A percentile compares a stretch with the other conserved stretches of the same genome.
phyloP scores from a whole-genome alignment of 2,113 vertebrate species.

The Lichenostomus cassidix region DNA sequence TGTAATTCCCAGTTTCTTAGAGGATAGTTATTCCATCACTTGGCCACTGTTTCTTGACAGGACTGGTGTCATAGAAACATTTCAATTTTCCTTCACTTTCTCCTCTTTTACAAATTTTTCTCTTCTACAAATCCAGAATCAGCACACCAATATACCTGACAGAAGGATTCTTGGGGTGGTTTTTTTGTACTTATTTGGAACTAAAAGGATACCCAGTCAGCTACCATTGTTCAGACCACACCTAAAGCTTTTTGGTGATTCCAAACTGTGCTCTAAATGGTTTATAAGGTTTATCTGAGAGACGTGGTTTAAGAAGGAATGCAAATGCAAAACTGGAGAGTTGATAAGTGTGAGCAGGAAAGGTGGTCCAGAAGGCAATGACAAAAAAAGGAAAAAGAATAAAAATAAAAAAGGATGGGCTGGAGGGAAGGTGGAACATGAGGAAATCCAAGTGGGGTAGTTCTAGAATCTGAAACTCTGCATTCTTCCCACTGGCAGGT shows the following conservation, averaged over 20 bases:
- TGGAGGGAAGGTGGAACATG: neutral
- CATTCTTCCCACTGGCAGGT: neutral
- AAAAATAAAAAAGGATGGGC: neutral
- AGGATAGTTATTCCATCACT: neutral
- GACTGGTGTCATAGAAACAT: neutral
- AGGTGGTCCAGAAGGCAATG: neutral
- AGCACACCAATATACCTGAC: neutral
- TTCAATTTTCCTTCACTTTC: neutral
- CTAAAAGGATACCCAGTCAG: neutral
- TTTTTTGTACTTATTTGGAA: neutral
- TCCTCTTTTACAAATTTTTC: neutral
- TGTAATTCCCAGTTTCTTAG: neutral
- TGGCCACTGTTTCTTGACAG: neutral
- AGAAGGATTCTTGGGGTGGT: neutral
- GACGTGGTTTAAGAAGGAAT: neutral
- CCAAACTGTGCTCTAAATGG: neutral
- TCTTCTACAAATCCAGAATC: neutral
- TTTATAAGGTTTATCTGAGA: neutral
- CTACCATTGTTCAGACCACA: neutral
- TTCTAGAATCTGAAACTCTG: neutral
- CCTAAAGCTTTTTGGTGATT: neutral
- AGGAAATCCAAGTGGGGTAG: neutral
- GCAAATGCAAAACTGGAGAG: neutral
- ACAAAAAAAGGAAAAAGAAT: neutral
- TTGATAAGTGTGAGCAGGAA: neutral